Evolutionary conservation across 2,113 vertebrate species (phyloP), one percentile per base, ranked within the genome.

Genomic region (Oncorhynchus tshawytscha): DNA sequence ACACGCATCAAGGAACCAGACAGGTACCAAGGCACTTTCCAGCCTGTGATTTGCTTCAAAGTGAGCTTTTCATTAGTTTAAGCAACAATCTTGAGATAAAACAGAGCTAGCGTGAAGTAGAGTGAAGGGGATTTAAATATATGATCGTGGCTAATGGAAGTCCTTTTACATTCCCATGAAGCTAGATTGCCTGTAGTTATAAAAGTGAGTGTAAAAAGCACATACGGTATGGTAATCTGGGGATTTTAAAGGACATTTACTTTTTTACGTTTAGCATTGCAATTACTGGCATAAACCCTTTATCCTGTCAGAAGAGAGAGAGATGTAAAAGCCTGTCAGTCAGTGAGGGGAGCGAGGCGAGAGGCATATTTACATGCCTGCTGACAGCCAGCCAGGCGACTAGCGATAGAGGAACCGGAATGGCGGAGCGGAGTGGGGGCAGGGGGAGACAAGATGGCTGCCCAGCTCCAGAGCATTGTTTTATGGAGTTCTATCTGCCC

Each of bases 251-350:
- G 49, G 45, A 60, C 67, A 54, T 31, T 82, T 24, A 67, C 29
- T 22, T 75, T 75, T 51, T 81, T 62, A 72, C 66, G n/a, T 67
- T 75, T 45, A 27, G 78, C 77, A 83, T 45, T 24, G 78, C 77
- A 83, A 87, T 87, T 85, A 85, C 71, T 29, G 27, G 31, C 34
- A 51, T 71, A 25, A 77, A 79, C 34, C 69, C 75, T 78, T 87
- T 87, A 85, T 79, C 74, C 68, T 83, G 85, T 87, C 82, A 85
- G 49, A 81, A 22, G 5, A 22, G 20, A n/a, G 73, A 27, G 60
- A 5, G 49, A 70, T 22, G 31, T 66, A 68, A 79, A 79, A 75
- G 81, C 70, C 60, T 78, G 77, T 81, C 82, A 75, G 64, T 87
- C 76, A 62, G 34, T 15, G 22, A 54, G 27, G 29, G 49, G 12